Percentiles rank a stretch among this genome's conserved stretches.
Evolutionary conservation across 2,113 vertebrate genomes (phyloP).

Genomic region (Calypte anna): DNA sequence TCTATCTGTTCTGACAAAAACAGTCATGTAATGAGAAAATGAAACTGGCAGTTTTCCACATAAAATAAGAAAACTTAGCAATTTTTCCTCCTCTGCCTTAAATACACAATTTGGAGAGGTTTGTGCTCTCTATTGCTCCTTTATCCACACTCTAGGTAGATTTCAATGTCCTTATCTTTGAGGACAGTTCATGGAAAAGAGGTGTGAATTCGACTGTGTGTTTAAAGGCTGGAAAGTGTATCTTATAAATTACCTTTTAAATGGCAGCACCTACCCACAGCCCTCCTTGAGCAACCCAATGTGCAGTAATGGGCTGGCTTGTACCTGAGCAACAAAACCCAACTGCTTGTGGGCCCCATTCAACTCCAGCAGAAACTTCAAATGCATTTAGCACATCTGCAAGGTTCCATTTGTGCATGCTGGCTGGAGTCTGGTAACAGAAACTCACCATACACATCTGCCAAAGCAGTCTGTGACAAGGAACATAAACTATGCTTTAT

Average conservation of each 20-base stretch:
- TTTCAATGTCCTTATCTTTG: neutral
- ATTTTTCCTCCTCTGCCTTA: neutral
- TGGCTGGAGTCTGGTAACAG: neutral
- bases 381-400: slow-evolving; percentile 28
- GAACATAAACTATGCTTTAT: slow-evolving; percentile 5
- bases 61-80: neutral
- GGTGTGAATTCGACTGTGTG: neutral
- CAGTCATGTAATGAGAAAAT: slow-evolving; percentile 50
- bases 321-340: slow-evolving; percentile 3
- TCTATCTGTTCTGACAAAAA: slow-evolving; percentile 65
- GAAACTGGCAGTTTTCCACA: slow-evolving; percentile 49
- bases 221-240: neutral
- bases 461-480: neutral
- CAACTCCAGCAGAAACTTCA: neutral
- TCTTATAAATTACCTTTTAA: neutral
- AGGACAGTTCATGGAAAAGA: neutral
- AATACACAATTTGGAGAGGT: neutral
- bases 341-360: neutral
- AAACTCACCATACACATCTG: neutral
- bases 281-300: neutral
- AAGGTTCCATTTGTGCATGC: neutral
- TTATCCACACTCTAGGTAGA: neutral
- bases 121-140: neutral
- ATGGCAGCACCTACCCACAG: neutral
- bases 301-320: neutral